These are phyloP conservation scores for Acridotheres tristis DNA, from an alignment of 2,797 vertebrate genomes.

Conservation along the genomic window DNA sequence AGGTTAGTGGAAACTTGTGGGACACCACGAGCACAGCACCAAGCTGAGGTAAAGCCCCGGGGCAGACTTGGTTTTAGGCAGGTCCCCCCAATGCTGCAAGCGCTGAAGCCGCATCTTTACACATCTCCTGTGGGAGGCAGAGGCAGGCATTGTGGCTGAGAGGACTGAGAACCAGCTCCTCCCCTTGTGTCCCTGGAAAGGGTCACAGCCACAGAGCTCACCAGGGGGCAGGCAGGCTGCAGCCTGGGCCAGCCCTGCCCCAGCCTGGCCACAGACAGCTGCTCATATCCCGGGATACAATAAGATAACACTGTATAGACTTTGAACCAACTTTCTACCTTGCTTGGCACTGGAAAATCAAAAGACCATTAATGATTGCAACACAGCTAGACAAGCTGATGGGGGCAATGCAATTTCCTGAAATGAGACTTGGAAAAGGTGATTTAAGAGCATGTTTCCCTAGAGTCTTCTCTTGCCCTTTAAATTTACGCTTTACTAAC, in stretches of 20 bases:
- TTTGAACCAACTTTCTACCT: neutral
- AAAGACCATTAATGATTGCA: neutral
- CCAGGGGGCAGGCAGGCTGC: neutral
- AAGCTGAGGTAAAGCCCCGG: neutral
- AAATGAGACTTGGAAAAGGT: neutral
- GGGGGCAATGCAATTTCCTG: neutral
- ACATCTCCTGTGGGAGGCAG: neutral
- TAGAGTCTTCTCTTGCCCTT: neutral
- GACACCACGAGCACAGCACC: neutral
- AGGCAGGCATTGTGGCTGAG: neutral
- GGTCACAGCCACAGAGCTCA: accelerated
- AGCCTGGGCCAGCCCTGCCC: neutral
- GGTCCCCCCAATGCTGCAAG: neutral
- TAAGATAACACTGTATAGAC: neutral
- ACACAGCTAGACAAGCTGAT: neutral
- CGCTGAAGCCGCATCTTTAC: neutral
- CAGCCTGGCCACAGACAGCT: neutral
- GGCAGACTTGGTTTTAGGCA: neutral
- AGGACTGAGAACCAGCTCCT: accelerated
- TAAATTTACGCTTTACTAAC: neutral
- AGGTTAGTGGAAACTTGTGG: neutral
- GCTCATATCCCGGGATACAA: neutral
- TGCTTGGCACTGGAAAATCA: neutral
- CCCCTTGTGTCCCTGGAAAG: neutral
- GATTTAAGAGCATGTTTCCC: neutral